Evolutionary conservation across 2,888 invertebrate species (phyloP).

Genomic region (Vannuccia rotundouncinata): DNA sequence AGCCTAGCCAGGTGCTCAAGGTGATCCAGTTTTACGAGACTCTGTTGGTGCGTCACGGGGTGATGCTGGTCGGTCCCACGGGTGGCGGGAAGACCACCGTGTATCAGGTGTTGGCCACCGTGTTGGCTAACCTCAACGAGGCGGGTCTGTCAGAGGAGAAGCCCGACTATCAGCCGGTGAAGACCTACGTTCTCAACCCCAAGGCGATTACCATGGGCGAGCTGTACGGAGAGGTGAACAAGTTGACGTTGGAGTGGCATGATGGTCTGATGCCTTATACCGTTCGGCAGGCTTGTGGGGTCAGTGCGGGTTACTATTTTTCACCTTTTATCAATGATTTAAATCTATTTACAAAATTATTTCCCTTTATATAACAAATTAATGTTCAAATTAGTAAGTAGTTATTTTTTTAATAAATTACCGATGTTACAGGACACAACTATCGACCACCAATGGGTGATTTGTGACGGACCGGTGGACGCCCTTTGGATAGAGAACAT

Average conservation of each 20-base stretch:
- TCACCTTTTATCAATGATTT: no score
- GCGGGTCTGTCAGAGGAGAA: constrained; percentile 63
- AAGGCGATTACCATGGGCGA: constrained; percentile 80
- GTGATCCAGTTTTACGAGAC: constrained; percentile 80
- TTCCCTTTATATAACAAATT: background rate
- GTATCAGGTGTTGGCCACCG: constrained; percentile 65
- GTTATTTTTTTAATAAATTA: background rate
- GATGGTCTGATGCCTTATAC: constrained; percentile 74
- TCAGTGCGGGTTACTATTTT: no score
- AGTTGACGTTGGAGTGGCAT: constrained; percentile 78
- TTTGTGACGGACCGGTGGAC: constrained; percentile 81
- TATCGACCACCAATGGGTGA: constrained; percentile 75
- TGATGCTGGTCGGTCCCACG: constrained; percentile 83
- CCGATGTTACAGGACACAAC: constrained; percentile 50
- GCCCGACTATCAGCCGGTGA: constrained; percentile 67
- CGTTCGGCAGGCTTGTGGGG: constrained; percentile 57
- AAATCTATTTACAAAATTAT: background rate
- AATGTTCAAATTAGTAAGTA: background rate
- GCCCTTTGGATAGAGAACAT: constrained; percentile 90
- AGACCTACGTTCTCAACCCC: constrained; percentile 75
- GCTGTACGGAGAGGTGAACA: constrained; percentile 76
- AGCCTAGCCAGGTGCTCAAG: constrained; percentile 69
- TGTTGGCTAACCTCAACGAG: constrained; percentile 65
- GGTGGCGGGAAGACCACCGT: constrained; percentile 77
- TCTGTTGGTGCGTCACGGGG: constrained; percentile 82